Evolutionary conservation across 2,888 invertebrate genomes (phyloP).

Genomic region (Arge pagana): DNA sequence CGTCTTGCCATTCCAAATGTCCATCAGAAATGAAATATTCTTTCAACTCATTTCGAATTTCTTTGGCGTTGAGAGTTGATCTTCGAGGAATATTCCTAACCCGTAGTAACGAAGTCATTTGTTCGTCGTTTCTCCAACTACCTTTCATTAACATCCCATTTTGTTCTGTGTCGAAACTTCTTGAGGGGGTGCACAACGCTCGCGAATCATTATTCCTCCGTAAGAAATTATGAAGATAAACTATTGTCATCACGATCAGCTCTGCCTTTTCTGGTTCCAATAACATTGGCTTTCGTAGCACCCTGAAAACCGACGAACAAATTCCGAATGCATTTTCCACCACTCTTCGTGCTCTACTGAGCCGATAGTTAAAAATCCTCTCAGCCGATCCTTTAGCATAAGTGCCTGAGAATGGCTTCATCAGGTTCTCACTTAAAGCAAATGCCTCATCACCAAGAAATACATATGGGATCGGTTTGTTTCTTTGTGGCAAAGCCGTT

Average conservation of each 20-base stretch:
- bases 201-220: slow-evolving; percentile 30
- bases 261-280: slow-evolving; percentile 34
- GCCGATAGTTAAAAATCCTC: slow-evolving; percentile 42
- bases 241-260: slow-evolving; percentile 32
- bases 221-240: slow-evolving; percentile 38
- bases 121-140: slow-evolving; percentile 31
- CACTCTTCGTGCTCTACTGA: slow-evolving; percentile 34
- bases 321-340: slow-evolving; percentile 38
- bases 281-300: slow-evolving; percentile 35
- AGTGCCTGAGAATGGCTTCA: slow-evolving; percentile 30
- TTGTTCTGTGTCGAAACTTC: slow-evolving; percentile 33
- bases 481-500: slow-evolving; percentile 28
- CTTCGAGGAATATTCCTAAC: slow-evolving; percentile 32
- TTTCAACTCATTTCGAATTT: slow-evolving; percentile 34
- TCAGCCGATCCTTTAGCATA: slow-evolving; percentile 25
- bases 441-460: slow-evolving; percentile 39
- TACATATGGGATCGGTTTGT: slow-evolving; percentile 35
- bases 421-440: slow-evolving; percentile 29
- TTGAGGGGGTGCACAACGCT: slow-evolving; percentile 31
- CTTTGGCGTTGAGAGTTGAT: slow-evolving; percentile 26
- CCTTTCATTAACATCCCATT: slow-evolving; percentile 33
- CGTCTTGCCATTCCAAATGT: slow-evolving; percentile 35
- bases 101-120: slow-evolving; percentile 26
- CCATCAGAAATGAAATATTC: slow-evolving; percentile 35
- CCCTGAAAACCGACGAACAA: slow-evolving; percentile 30